Evolutionary conservation across 1,140 invertebrate species (phyloP).

Genomic region (Stegodyphus dumicola): DNA sequence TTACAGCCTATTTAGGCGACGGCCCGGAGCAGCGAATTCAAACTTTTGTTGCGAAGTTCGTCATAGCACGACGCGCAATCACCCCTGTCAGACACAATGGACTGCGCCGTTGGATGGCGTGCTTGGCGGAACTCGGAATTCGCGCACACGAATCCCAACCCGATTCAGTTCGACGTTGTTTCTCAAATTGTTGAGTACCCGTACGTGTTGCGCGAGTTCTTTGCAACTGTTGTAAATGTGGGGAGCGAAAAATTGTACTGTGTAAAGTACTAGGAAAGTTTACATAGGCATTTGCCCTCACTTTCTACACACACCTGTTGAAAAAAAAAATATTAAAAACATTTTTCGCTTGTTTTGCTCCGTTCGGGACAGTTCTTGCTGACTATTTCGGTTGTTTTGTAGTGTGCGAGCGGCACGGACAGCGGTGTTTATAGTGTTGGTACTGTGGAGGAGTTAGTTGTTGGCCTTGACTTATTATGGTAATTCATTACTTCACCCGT

Average conservation of each 20-base stretch:
- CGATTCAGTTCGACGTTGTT: conserved; percentile 11
- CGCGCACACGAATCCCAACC: conserved; percentile 30
- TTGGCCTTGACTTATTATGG: conserved; percentile 22
- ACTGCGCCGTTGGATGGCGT: conserved; percentile 40
- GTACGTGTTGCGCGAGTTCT: too few relatives aligned
- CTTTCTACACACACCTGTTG: too few relatives aligned
- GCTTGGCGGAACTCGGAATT: conserved; percentile 46
- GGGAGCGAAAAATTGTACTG: too few relatives aligned
- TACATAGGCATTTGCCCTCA: too few relatives aligned
- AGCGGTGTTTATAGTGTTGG: background rate
- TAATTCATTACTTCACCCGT: background rate
- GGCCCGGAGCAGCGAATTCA: background rate
- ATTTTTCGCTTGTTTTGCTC: too few relatives aligned
- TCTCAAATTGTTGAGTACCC: background rate
- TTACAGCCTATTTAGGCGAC: too few relatives aligned
- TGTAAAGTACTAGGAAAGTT: too few relatives aligned
- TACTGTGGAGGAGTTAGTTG: conserved; percentile 6
- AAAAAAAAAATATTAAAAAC: too few relatives aligned
- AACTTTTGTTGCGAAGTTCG: conserved; percentile 26
- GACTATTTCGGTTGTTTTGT: too few relatives aligned
- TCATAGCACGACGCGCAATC: background rate
- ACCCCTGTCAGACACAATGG: conserved; percentile 34
- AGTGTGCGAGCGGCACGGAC: background rate
- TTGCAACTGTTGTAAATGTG: too few relatives aligned
- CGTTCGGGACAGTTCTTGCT: too few relatives aligned